These are phyloP conservation scores for Molossus alvarezi DNA, from an alignment of 2,797 vertebrate species.

Conservation along the genomic window DNA sequence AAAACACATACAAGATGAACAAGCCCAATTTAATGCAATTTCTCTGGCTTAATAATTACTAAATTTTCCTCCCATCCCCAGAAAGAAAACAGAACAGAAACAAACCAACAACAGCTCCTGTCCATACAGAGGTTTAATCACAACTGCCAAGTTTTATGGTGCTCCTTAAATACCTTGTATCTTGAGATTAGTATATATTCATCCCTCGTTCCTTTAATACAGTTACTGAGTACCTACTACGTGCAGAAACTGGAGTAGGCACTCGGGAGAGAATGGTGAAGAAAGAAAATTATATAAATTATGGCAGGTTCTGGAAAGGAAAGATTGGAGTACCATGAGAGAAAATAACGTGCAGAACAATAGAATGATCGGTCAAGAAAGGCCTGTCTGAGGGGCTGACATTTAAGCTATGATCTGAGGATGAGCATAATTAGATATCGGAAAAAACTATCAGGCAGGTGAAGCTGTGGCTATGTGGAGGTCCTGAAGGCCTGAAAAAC, in stretches of 20 bases:
- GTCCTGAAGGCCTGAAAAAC: neutral
- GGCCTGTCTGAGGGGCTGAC: neutral
- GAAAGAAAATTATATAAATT: neutral
- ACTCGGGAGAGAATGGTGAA: neutral
- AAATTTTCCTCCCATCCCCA: constrained; percentile 33
- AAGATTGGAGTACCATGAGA: neutral
- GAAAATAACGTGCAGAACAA: neutral
- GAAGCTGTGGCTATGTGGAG: neutral
- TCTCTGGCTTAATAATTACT: constrained; percentile 34
- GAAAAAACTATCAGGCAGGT: neutral
- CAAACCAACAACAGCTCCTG: neutral
- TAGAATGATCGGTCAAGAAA: neutral
- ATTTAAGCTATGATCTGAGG: neutral
- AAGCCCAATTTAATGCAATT: constrained; percentile 67
- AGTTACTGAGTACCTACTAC: neutral
- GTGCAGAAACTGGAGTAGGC: neutral
- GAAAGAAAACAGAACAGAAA: constrained; percentile 70
- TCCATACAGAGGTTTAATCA: neutral
- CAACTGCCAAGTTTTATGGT: neutral
- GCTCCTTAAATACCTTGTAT: neutral
- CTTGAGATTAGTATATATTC: neutral
- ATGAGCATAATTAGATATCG: neutral
- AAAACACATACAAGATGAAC: constrained; percentile 68
- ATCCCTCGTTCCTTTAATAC: neutral
- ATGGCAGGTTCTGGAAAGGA: neutral